Base-by-base conservation (phyloP, 2,888 invertebrate species). In the Aromia moschata region DNA sequence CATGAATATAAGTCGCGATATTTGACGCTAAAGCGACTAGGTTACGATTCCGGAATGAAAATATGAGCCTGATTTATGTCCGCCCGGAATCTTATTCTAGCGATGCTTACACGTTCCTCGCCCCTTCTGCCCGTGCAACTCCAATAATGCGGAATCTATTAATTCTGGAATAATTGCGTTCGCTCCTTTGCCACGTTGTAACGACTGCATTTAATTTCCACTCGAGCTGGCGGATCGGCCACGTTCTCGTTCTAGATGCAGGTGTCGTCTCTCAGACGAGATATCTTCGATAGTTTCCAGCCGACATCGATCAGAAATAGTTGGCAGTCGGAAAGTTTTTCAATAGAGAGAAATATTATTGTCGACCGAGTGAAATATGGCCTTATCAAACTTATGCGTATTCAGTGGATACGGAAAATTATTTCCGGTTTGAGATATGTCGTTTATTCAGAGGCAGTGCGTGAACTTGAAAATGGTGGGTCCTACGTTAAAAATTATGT, bases 1-100 rank as follows among this genome's bases (percentile, higher is more conserved):
- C 51, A 49, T 37, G 49, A 49, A 49, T 49, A 49, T 49, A 51
- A 51, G 51, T 51, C 40, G 40, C 15, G n/a, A 38, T 38, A 51
- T 40, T 25, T 40, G 51, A 51, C 20, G 20, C 37, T 17, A 49
- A 37, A 17, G 37, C 47, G 47, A 33, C 17, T 14, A 37, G 37
- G 36, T 20, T 49, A 38, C 20, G 37, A 38, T 15, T 49, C 25
- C 17, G 30, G 52, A 41, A 52, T 41, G 41, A 52, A 31, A 52
- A 52, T 52, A 31, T 52, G 41, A 41, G n/a, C 40, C 17, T 52
- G 52, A 52, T 52, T 40, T 52, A 52, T 31, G 52, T 15, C 37
- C n/a, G 1, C 16, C 41, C 9, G 52, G 18, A 37, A 52, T 52
- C 31, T 30, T 41, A 38, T 25, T 49, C 38, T 12, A 10, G 17